A percentile compares a stretch with the other conserved stretches of the same genome.
Conservation (phyloP, 2,113 vertebrate species). For the Probosciger aterrimus region DNA sequence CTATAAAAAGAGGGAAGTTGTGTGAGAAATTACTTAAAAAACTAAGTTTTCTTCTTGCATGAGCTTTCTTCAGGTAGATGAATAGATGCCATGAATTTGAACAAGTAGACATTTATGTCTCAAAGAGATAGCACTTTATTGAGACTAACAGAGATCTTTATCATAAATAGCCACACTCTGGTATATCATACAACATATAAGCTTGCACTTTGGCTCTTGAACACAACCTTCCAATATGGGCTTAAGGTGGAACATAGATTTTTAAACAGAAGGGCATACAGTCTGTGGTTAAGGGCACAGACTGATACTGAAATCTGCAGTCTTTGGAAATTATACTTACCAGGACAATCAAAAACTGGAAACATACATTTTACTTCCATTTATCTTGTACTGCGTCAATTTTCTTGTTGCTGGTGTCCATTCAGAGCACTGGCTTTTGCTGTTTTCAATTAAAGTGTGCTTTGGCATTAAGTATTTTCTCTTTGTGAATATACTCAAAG, state of each 20-base stretch:
- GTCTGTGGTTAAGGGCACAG: background rate
- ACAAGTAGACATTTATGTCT: background rate
- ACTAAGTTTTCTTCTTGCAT: background rate
- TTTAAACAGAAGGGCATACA: background rate
- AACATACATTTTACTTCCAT: background rate
- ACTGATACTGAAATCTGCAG: background rate
- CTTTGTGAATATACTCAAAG: background rate
- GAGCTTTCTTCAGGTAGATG: background rate
- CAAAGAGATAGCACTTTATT: background rate
- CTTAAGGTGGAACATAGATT: background rate
- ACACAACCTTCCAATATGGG: background rate
- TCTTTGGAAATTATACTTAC: background rate
- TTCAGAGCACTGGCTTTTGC: background rate
- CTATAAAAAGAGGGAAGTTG: slow-evolving; percentile 37
- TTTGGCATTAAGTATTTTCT: background rate
- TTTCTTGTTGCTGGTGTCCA: background rate
- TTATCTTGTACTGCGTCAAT: background rate
- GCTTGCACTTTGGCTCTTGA: background rate
- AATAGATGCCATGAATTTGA: background rate
- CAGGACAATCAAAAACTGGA: background rate
- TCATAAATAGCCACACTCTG: background rate
- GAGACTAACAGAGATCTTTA: background rate
- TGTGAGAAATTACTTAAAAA: background rate
- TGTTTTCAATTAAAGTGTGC: background rate
- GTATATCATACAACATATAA: background rate